phyloP scores from a whole-genome alignment of 1,140 invertebrate species.

The Parapsyche elsis region DNA sequence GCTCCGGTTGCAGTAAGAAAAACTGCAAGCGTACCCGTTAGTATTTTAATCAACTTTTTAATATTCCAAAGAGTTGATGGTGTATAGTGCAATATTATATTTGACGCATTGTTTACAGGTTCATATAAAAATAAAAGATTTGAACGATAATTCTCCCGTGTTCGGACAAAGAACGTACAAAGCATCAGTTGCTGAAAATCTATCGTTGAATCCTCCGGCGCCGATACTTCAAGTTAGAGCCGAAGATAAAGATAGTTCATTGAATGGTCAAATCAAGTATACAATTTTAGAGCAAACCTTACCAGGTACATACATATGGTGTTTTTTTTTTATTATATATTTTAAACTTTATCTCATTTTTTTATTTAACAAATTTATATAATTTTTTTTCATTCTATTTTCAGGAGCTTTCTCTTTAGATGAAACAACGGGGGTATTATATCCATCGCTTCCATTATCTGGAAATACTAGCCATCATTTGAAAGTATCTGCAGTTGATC shows the following conservation, averaged over 20 bases:
- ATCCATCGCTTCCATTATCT: constrained; percentile 76
- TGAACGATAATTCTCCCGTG: constrained; percentile 86
- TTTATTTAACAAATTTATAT: neutral
- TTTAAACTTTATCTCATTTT: neutral
- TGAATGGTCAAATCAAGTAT: constrained; percentile 81
- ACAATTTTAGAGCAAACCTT: constrained; percentile 71
- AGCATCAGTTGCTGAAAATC: constrained; percentile 84
- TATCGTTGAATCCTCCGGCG: constrained; percentile 79
- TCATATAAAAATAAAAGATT: constrained; percentile 81
- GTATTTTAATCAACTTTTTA: too few species aligned
- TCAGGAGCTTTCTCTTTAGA: constrained; percentile 80
- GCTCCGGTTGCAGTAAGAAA: constrained; percentile 76
- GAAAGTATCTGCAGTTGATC: constrained; percentile 79
- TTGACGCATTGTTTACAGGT: constrained; percentile 64
- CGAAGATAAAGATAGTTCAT: constrained; percentile 80
- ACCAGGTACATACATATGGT: constrained; percentile 60
- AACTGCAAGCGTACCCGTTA: constrained; percentile 78
- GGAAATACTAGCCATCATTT: constrained; percentile 75
- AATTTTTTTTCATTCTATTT: constrained; percentile 10
- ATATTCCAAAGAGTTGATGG: neutral
- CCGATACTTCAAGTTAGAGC: constrained; percentile 83
- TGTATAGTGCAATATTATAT: neutral
- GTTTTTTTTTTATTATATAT: neutral
- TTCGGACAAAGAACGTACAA: constrained; percentile 81
- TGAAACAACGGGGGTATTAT: constrained; percentile 79